These are phyloP conservation scores for Danio albolineatus DNA, from an alignment of 2,797 vertebrate species.

Conservation along the genomic window DNA sequence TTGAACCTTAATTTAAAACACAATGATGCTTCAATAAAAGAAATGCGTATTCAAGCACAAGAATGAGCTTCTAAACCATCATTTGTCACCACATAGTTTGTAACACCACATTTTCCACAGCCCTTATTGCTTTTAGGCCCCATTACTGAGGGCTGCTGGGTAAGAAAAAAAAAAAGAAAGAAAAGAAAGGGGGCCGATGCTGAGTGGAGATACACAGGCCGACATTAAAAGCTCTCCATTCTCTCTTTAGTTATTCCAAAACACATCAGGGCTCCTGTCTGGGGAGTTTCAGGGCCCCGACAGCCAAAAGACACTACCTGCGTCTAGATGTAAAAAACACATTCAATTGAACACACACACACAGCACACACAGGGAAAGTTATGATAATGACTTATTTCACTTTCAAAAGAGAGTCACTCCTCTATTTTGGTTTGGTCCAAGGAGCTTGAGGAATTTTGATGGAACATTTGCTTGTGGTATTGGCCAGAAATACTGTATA, in stretches of 20 bases:
- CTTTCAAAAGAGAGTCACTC: conserved; percentile 60
- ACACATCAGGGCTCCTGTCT: conserved; percentile 68
- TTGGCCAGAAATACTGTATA: conserved; percentile 33
- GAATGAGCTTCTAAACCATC: conserved; percentile 59
- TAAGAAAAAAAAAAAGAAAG: conserved; percentile 58
- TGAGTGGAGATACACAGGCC: conserved; percentile 71
- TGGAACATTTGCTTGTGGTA: conserved; percentile 45
- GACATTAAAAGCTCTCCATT: conserved; percentile 71
- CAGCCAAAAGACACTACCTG: conserved; percentile 51
- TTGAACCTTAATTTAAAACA: neutral
- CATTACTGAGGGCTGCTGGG: conserved; percentile 47
- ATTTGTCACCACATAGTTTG: conserved; percentile 70
- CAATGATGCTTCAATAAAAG: neutral
- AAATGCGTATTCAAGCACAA: neutral
- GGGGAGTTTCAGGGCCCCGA: conserved; percentile 59
- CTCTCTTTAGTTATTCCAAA: conserved; percentile 75
- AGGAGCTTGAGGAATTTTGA: conserved; percentile 41
- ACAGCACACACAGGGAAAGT: conserved; percentile 43
- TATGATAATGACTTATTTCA: conserved; percentile 60
- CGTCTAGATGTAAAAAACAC: conserved; percentile 52
- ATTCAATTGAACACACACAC: conserved; percentile 43
- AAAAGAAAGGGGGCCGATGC: conserved; percentile 57
- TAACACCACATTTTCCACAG: conserved; percentile 69
- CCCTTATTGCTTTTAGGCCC: conserved; percentile 40
- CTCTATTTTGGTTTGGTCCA: conserved; percentile 56